Evolutionary conservation across 2,797 vertebrate genomes (phyloP).

Genomic region (Darevskia nairensis): DNA sequence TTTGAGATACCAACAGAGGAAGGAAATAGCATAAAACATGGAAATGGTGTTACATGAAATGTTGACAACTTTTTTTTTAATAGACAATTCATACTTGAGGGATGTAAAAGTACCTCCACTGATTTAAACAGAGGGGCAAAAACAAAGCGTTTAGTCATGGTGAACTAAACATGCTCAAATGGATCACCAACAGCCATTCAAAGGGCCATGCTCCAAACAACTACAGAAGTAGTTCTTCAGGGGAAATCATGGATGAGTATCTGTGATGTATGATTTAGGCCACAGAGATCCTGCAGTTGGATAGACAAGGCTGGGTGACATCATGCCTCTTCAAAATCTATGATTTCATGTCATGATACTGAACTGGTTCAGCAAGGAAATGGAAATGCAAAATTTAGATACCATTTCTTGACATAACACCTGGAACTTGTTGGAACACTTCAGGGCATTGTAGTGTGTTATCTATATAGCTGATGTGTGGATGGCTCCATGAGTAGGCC

Average conservation of each 20-base stretch:
- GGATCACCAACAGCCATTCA: neutral
- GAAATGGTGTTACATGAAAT: slow-evolving; percentile 50
- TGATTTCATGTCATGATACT: too few relatives aligned
- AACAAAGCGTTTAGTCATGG: neutral
- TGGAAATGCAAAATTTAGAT: neutral
- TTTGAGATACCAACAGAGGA: slow-evolving; percentile 40
- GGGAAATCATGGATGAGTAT: neutral
- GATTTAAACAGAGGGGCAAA: slow-evolving; percentile 15
- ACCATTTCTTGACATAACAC: neutral
- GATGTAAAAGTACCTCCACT: neutral
- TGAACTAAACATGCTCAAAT: neutral
- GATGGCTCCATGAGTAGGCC: neutral
- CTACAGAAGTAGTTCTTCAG: neutral
- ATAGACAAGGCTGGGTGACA: neutral
- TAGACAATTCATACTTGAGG: neutral
- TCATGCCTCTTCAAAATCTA: neutral
- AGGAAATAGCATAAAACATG: slow-evolving; percentile 80
- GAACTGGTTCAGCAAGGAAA: neutral
- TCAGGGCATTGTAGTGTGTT: neutral
- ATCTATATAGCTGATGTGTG: neutral
- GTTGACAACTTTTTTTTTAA: slow-evolving; percentile 32
- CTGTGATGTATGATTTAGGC: neutral
- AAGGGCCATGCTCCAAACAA: neutral
- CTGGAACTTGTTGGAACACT: neutral
- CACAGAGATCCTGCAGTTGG: neutral